Evolutionary conservation across 2,888 invertebrate species (phyloP), one percentile per base, ranked within the genome.

Genomic region (Linnaemya vulpina): DNA sequence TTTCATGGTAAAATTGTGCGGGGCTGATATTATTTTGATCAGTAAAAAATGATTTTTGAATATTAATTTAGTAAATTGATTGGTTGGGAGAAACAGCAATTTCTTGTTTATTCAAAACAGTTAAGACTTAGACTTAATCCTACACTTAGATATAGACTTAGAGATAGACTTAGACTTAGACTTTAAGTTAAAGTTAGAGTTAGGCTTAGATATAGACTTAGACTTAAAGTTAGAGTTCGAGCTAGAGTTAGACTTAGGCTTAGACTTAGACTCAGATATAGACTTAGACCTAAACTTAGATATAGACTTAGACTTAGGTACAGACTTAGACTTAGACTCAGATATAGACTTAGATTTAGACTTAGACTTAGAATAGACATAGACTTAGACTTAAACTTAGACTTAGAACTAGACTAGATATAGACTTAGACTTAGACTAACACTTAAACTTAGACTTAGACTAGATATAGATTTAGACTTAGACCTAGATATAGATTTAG

Each of bases 1-100:
- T 55, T 58, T 17, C 22, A 38, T 20, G 51, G 20, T 71, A 58
- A 76, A 49, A 63, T 38, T 63, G 55, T 58, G 25, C 49, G 51
- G 76, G 51, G 76, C 40, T 71, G 3, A 20, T 78, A n/a, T 40
- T 53, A 38, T 58, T 68, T 58, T 70, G 73, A 62, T 35, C 62
- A 71, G 30, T 15, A 4, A 13, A 53, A 73, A 77, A 74, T 84
- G 49, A 74, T 35, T 78, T 60, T 81, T 58, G 22, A 73, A 58
- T 78, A 58, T 74, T 22, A 30, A n/a, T 30, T 58, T n/a, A 15
- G 25, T 58, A n/a, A 40, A 53, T 0, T 49, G 20, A 51, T 70
- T 40, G 55, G 63, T 43, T 10, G 4, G n/a, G 43, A 25, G 13
- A 43, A 55, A 51, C 15, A 13, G 4, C 5, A 11, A 13, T 40